Evolutionary conservation across 2,113 vertebrate genomes (phyloP).

Genomic region (Cyanoderma ruficeps): DNA sequence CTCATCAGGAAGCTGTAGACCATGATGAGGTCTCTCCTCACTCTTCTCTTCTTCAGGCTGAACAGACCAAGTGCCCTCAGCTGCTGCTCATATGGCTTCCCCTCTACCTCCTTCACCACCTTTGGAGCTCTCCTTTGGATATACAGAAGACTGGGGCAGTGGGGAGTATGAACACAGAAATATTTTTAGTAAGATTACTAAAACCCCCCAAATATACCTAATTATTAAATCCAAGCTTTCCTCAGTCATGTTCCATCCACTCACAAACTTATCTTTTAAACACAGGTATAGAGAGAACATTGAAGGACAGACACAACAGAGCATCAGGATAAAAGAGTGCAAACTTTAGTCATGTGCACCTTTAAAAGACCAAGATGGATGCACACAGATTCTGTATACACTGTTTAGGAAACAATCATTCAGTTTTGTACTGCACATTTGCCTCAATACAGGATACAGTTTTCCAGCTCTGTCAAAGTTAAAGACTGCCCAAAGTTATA

Average conservation of each 20-base stretch:
- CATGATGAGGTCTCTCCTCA: not conserved
- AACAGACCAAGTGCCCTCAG: not conserved
- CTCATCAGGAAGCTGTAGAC: not conserved
- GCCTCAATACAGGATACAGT: not conserved
- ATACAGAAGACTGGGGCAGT: not conserved
- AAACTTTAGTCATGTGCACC: fast-evolving
- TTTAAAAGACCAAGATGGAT: not conserved
- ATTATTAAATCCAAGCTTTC: not conserved
- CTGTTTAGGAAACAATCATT: not conserved
- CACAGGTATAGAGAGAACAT: fast-evolving
- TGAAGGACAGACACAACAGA: not conserved
- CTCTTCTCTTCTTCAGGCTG: not conserved
- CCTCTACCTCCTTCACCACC: not conserved
- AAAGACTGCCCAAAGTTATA: not conserved
- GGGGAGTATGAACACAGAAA: not conserved
- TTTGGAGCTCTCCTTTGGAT: not conserved
- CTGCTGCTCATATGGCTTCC: not conserved
- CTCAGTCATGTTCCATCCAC: not conserved
- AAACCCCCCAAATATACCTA: not conserved
- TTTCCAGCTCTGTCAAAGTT: not conserved
- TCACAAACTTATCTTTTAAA: not conserved
- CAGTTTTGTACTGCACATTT: not conserved
- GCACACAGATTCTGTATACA: not conserved
- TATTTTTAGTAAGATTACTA: not conserved
- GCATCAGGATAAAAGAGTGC: not conserved